Conservation (phyloP, 2,113 vertebrate species). For the Calidris pygmaea region DNA sequence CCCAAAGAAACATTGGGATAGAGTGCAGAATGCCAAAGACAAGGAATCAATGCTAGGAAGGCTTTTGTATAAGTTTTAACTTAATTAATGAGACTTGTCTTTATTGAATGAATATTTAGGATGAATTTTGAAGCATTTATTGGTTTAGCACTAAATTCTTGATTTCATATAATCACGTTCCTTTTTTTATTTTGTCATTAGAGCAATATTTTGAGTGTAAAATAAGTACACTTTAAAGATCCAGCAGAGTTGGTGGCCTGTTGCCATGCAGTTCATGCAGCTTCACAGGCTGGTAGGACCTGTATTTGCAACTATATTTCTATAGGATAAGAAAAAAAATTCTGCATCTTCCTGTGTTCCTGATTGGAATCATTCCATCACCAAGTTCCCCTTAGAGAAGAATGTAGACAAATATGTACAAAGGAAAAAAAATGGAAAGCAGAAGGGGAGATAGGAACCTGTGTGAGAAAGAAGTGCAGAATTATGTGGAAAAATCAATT, state of each 20-base stretch:
- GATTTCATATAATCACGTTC: no score
- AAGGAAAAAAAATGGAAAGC: not conserved
- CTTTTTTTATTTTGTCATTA: not conserved
- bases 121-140: not conserved
- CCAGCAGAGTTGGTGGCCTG: not conserved
- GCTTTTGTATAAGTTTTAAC: not conserved
- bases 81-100: not conserved
- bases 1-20: not conserved
- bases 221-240: not conserved
- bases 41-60: not conserved
- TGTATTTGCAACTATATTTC: not conserved
- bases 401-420: not conserved
- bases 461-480: not conserved
- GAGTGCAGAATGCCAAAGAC: not conserved
- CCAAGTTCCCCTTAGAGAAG: not conserved
- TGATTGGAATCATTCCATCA: not conserved
- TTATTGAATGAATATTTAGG: not conserved
- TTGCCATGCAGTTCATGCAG: not conserved
- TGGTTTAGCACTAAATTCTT: not conserved
- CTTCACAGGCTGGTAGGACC: not conserved
- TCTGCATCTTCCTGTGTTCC: not conserved
- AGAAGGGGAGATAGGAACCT: not conserved
- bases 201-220: not conserved
- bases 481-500: not conserved
- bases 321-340: not conserved